Evolutionary conservation across 1,140 invertebrate genomes (phyloP).

Genomic region (Rhagoletis pomonella): DNA sequence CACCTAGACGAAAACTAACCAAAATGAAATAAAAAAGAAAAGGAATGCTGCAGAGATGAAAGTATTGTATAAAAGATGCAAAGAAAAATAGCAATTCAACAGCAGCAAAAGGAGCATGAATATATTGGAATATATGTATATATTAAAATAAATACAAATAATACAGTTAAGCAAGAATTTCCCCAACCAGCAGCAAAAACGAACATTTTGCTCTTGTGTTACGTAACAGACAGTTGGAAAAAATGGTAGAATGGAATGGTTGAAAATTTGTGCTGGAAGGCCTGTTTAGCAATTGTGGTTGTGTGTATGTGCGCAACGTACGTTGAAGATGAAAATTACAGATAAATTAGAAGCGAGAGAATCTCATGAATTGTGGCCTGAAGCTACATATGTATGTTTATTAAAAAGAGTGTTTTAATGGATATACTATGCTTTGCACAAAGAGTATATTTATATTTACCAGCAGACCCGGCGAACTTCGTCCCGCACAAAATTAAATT

Average conservation of each 20-base stretch:
- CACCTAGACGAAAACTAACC: background rate
- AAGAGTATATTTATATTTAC: too few relatives aligned
- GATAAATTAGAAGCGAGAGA: slow-evolving; percentile 12
- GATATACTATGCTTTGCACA: too few relatives aligned
- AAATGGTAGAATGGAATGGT: background rate
- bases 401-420: too few relatives aligned
- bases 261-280: background rate
- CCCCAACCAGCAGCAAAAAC: background rate
- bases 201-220: background rate
- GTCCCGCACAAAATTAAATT: too few relatives aligned
- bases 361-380: background rate
- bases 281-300: background rate
- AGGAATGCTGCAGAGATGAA: background rate
- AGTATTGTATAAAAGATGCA: background rate
- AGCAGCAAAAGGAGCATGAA: background rate
- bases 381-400: too few relatives aligned
- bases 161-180: background rate
- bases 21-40: background rate
- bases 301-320: background rate
- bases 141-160: slow-evolving; percentile 3
- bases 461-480: too few relatives aligned
- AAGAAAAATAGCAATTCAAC: background rate
- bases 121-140: background rate
- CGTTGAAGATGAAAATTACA: slow-evolving; percentile 9
- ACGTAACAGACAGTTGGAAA: background rate